Evolutionary conservation across 2,797 vertebrate species (phyloP), one percentile per base, ranked within the genome.

Genomic region (Sarcophilus harrisii): DNA sequence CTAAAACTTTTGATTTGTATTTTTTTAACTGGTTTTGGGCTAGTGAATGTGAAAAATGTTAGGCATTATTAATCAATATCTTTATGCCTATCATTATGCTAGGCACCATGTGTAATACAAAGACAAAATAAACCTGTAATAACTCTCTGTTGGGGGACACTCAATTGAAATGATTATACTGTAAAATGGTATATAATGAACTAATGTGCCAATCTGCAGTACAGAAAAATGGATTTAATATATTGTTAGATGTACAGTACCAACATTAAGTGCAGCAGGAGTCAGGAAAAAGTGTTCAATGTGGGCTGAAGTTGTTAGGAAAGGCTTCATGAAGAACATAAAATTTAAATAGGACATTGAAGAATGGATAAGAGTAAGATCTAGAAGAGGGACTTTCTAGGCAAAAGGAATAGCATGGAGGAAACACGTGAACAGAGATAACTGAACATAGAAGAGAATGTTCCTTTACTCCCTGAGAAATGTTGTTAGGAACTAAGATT

Each of bases 1-100:
- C 45, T 87, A 87, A 38, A 87, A 49, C 11, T 45, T 18, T 9
- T 96, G 66, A 94, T 93, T 94, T 94, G 55, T 90, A 60, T 5
- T 52, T 92, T 89, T 89, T 57, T 3, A 21, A 9, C 21, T 60
- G 13, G 58, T 11, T 94, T 57, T 90, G 55, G 16, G 27, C 58
- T 38, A 93, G 57, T 2, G 57, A 91, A 58, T 18, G 73, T 94
- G 73, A 60, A 93, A 93, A 92, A 3, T n/a, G 49, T 87, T 87
- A 87, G 73, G 38, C 24, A 24, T 49, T 87, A 11, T 27, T 87
- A 38, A 87, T 49, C 38, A 29, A 38, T 16, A 87, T 24, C 16
- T 81, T 81, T 81, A 45, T 73, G 16, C 66, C 66, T n/a, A 73
- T 16, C n/a, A 73, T 10, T 81, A 18, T 45, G 18, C n/a, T 45